Conservation (phyloP, 2,113 vertebrate species). For the Poeciliopsis occidentalis region DNA sequence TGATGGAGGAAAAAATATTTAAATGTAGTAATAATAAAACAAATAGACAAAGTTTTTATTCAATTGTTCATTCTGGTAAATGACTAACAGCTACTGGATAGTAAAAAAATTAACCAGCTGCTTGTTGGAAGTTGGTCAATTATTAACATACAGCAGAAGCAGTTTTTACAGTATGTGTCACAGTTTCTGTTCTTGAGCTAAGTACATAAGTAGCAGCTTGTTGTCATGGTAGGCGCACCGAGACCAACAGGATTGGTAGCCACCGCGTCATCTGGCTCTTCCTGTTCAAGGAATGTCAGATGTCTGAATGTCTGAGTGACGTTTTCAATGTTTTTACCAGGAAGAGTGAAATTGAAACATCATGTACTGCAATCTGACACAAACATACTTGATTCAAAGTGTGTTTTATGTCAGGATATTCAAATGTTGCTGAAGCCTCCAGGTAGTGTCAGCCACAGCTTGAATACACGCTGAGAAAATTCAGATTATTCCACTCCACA, state of each 20-base stretch:
- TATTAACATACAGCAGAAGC: neutral
- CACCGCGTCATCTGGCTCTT: neutral
- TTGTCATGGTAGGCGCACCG: neutral
- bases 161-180: slow-evolving; percentile 14
- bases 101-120: neutral
- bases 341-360: slow-evolving; percentile 23
- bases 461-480: neutral
- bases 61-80: neutral
- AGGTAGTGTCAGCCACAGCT: neutral
- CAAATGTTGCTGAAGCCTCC: neutral
- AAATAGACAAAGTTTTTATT: neutral
- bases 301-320: slow-evolving; percentile 1
- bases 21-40: neutral
- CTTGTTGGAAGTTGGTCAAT: neutral
- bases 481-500: neutral
- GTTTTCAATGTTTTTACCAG: slow-evolving; percentile 32
- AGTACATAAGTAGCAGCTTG: slow-evolving; percentile 7
- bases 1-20: neutral
- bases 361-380: slow-evolving; percentile 1
- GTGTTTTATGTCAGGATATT: neutral
- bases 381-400: neutral
- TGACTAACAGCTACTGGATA: neutral
- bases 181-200: slow-evolving; percentile 33
- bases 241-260: neutral
- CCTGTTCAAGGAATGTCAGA: slow-evolving; percentile 29